phyloP scores from a whole-genome alignment of 2,797 vertebrate genomes.

The Myripristis jacobus region DNA sequence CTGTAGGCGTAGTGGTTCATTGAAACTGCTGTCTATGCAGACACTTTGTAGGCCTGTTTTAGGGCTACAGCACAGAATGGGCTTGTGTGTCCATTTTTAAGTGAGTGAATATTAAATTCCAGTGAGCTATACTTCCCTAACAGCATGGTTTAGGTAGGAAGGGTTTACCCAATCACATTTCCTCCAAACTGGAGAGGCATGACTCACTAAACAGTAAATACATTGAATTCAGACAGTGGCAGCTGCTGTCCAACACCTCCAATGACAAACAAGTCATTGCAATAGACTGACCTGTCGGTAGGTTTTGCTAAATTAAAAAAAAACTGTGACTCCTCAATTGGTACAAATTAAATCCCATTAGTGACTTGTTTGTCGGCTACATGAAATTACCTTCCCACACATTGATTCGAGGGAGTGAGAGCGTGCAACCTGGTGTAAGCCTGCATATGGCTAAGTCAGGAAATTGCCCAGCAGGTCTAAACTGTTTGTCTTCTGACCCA shows the following conservation, averaged over 20 bases:
- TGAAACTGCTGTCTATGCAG: slow-evolving; percentile 46
- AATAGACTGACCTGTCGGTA: neutral
- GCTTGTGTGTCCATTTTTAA: slow-evolving; percentile 57
- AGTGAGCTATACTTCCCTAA: slow-evolving; percentile 64
- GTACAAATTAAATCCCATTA: slow-evolving; percentile 10
- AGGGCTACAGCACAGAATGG: slow-evolving; percentile 58
- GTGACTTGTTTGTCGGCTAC: neutral
- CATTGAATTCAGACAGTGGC: neutral
- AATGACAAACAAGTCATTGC: slow-evolving; percentile 11
- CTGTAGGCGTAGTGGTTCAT: slow-evolving; percentile 23
- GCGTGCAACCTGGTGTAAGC: neutral
- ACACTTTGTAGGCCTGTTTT: slow-evolving; percentile 67
- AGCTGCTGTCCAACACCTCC: neutral
- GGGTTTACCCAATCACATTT: slow-evolving; percentile 72
- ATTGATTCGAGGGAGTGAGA: slow-evolving; percentile 9
- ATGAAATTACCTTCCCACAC: slow-evolving; percentile 39
- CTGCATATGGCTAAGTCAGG: slow-evolving; percentile 33
- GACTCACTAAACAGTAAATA: slow-evolving; percentile 55
- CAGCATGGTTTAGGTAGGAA: slow-evolving; percentile 43
- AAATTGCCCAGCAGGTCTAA: slow-evolving; percentile 40
- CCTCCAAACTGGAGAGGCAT: slow-evolving; percentile 56
- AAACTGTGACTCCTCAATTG: slow-evolving; percentile 12
- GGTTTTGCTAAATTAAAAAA: neutral
- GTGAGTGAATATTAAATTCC: slow-evolving; percentile 55
- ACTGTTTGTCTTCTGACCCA: slow-evolving; percentile 41